Evolutionary conservation across 2,888 invertebrate species (phyloP).

Genomic region (Trimorus sp.): DNA sequence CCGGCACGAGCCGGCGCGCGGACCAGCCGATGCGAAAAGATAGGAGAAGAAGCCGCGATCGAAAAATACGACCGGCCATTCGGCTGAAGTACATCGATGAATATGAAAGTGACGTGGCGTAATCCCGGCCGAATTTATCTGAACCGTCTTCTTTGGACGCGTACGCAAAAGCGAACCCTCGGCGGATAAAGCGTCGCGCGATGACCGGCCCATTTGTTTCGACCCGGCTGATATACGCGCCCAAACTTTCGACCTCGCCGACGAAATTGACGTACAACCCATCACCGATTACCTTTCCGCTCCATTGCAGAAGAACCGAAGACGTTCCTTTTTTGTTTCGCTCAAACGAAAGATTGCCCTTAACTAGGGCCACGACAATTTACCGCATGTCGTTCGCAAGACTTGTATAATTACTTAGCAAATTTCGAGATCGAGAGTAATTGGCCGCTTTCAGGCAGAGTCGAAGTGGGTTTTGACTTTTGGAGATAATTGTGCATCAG

Average conservation of each 20-base stretch:
- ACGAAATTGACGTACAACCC: conserved; percentile 75
- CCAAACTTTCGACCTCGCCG: conserved; percentile 65
- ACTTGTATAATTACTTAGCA: conserved; percentile 36
- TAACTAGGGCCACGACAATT: conserved; percentile 38
- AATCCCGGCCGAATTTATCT: conserved; percentile 79
- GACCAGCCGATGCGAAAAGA: conserved; percentile 44
- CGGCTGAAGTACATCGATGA: conserved; percentile 78
- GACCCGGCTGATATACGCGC: conserved; percentile 68
- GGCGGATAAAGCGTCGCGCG: conserved; percentile 12
- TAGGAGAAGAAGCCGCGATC: conserved; percentile 61
- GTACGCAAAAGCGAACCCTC: conserved; percentile 13
- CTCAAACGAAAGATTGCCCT: conserved; percentile 20
- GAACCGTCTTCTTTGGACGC: conserved; percentile 66
- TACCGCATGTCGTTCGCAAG: conserved; percentile 47
- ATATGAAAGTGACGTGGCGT: conserved; percentile 80
- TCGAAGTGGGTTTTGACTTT: no score
- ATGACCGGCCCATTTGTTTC: conserved; percentile 77
- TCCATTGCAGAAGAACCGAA: conserved; percentile 67
- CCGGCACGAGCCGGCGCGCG: conserved; percentile 40
- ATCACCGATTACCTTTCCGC: conserved; percentile 74
- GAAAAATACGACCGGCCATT: conserved; percentile 76
- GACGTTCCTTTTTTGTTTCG: conserved; percentile 7
- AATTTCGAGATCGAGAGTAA: conserved; percentile 8
- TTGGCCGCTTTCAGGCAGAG: no score
- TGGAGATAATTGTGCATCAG: no score